Base-by-base conservation (phyloP, 2,888 invertebrate genomes). In the Xestia xanthographa region DNA sequence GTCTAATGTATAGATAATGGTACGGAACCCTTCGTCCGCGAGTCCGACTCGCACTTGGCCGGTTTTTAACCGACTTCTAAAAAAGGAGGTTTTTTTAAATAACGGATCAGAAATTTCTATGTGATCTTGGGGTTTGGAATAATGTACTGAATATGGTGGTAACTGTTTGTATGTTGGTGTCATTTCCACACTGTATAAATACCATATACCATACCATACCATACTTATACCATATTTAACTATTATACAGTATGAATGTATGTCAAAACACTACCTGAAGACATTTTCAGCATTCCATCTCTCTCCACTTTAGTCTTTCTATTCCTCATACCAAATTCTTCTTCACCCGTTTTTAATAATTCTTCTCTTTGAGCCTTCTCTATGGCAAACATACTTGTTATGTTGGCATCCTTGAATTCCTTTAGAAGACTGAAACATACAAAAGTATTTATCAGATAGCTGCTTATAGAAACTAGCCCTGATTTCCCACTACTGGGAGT, bases 401-500 rank as follows among this genome's bases (percentile, higher is more conserved):
- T 97, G 91, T 98, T 98, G 0, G 98, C 98, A 89, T 98, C 98
- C 89, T 98, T 97, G 91, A 98, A 98, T 79, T 98, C 97, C 88
- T 97, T 97, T 87, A 98, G 94, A 3, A 98, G 97, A 85, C 98
- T 97, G 92, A 53, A 93, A 89, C 8, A 68, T 60, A 20, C 14
- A 50, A 65, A 9, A 22, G 22, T 62, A 3, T 22, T 62, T 17
- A 62, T 62, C 6, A 38, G 38, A 38, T 38, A n/a, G 22, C 0
- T 22, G 22, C 2, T 22, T 1, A 34, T 20, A 22, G 22, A 62
- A 62, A 12, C 22, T 22, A 22, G 38, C 17, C 20, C 9, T 22
- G 6, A 11, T 17, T 26, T 17, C 12, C 9, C 22, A 5, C 26
- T 22, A 45, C 12, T 58, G 11, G 11, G 17, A 34, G 6, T 12